Conservation (phyloP, 2,888 invertebrate species). For the Laothoe populi region DNA sequence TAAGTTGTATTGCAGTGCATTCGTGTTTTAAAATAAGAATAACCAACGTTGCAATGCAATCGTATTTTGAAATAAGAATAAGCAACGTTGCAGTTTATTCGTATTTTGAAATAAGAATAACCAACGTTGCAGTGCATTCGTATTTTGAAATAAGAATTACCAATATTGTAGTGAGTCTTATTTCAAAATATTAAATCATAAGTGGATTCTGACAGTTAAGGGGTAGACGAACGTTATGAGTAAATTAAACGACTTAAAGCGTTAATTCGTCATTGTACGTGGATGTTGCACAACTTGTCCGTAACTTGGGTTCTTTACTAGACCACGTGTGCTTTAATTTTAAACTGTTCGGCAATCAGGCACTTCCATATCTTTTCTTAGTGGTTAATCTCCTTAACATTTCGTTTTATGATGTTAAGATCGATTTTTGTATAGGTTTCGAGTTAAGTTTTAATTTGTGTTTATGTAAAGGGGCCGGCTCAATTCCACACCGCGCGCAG, state of each 20-base stretch:
- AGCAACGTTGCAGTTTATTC: too few species aligned
- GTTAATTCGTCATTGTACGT: slow-evolving; percentile 1
- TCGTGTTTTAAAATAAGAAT: too few species aligned
- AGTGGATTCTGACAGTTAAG: too few species aligned
- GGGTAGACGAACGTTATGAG: too few species aligned
- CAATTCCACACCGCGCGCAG: slow-evolving; percentile 68
- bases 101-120: too few species aligned
- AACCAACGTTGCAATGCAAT: too few species aligned
- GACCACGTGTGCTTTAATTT: slow-evolving; percentile 43
- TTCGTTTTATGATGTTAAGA: slow-evolving; percentile 45
- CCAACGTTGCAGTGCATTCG: too few species aligned
- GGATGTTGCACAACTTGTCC: slow-evolving; percentile 9
- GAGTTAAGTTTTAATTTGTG: slow-evolving; percentile 72
- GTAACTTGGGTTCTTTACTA: slow-evolving; percentile 33
- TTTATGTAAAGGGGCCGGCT: slow-evolving; percentile 71
- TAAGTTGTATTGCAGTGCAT: too few species aligned
- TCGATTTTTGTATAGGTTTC: slow-evolving; percentile 70
- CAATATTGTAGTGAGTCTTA: too few species aligned
- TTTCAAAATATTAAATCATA: too few species aligned
- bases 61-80: too few species aligned
- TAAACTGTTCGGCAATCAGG: slow-evolving; percentile 46
- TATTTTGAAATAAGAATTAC: too few species aligned
- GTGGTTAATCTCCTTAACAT: slow-evolving; percentile 57
- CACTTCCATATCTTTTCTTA: slow-evolving; percentile 53
- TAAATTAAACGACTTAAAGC: background rate